Percentiles rank a stretch among this genome's conserved stretches.
Evolutionary conservation across 2,888 invertebrate species (phyloP).

Genomic region (Torymus aiolomorphi): DNA sequence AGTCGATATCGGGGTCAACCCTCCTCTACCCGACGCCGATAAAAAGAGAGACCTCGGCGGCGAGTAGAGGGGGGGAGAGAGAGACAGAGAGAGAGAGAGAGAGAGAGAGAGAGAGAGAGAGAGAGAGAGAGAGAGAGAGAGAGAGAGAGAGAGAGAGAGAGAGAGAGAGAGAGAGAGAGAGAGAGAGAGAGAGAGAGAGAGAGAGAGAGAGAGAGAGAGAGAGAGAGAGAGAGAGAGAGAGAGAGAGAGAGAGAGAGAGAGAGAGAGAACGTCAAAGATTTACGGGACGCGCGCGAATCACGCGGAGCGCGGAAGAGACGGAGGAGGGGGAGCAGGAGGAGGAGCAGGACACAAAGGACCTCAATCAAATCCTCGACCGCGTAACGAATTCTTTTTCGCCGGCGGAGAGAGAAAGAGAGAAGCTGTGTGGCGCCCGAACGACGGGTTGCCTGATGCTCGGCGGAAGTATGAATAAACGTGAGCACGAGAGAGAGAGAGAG

Average conservation of each 20-base stretch:
- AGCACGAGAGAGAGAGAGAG: no score
- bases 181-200: slow-evolving; percentile 34
- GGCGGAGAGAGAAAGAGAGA: not conserved
- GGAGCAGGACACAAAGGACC: slow-evolving; percentile 53
- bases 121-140: slow-evolving; percentile 39
- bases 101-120: no score
- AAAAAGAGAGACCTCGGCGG: not conserved
- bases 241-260: slow-evolving; percentile 24
- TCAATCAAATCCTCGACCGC: slow-evolving; percentile 49
- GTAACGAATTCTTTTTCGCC: slow-evolving; percentile 42
- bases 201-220: slow-evolving; percentile 36
- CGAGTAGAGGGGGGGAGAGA: slow-evolving; percentile 18
- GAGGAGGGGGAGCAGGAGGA: no score
- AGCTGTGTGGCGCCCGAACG: not conserved
- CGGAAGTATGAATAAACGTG: slow-evolving; percentile 13
- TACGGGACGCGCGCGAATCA: slow-evolving; percentile 47
- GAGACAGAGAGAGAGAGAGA: slow-evolving; percentile 32
- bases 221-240: slow-evolving; percentile 28
- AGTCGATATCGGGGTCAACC: slow-evolving; percentile 52
- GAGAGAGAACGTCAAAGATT: slow-evolving; percentile 48
- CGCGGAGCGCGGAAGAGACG: not conserved
- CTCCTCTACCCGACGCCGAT: not conserved
- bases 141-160: slow-evolving; percentile 41
- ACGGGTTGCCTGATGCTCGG: not conserved
- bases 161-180: slow-evolving; percentile 42